These are phyloP conservation scores for Haplochromis vanheusdeni DNA, from an alignment of 2,113 vertebrate genomes.

Conservation along the genomic window DNA sequence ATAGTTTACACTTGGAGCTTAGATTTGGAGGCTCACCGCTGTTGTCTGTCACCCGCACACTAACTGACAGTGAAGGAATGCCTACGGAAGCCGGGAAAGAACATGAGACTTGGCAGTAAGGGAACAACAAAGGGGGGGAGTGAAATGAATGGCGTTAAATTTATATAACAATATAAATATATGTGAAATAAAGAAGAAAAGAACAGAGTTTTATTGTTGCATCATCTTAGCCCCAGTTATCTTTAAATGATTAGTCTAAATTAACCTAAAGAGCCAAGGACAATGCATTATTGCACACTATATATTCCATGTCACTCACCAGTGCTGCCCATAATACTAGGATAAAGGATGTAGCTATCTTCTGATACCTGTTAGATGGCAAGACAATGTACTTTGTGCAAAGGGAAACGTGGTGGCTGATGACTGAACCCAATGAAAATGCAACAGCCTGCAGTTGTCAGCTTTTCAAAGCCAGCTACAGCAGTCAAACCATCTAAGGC, in stretches of 20 bases:
- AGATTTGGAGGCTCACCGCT: constrained; percentile 35
- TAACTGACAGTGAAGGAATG: constrained; percentile 55
- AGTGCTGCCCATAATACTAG: background rate
- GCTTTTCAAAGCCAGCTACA: background rate
- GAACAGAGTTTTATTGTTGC: background rate
- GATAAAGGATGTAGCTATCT: background rate
- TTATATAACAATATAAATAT: background rate
- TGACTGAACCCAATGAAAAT: background rate
- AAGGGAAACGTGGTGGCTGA: background rate
- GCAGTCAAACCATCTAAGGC: background rate
- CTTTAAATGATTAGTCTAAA: background rate
- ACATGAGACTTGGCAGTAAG: background rate
- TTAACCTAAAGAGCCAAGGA: background rate
- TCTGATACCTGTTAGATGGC: background rate
- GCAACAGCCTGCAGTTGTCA: background rate
- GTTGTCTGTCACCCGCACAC: constrained; percentile 49
- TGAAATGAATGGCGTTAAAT: background rate
- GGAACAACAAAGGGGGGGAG: background rate
- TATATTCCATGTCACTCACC: background rate
- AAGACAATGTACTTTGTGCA: background rate
- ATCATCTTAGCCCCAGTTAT: background rate
- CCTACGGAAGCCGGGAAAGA: constrained; percentile 67
- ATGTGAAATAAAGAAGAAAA: background rate
- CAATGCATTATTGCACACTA: background rate
- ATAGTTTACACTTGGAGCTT: constrained; percentile 50